These are phyloP conservation scores for Antidorcas marsupialis DNA, from an alignment of 2,113 vertebrate genomes.

Conservation along the genomic window DNA sequence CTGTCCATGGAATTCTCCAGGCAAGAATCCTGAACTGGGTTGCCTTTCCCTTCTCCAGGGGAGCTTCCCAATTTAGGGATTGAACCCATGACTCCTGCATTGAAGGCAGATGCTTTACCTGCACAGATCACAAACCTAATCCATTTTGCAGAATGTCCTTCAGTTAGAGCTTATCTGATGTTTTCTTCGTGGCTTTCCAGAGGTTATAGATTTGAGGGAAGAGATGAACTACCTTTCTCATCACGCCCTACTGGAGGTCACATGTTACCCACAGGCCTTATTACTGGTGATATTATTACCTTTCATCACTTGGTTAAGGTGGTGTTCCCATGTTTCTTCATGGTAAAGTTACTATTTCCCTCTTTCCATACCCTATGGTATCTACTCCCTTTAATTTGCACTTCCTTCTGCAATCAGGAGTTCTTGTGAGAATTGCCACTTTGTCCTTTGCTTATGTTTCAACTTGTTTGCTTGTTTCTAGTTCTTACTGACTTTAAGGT, in stretches of 20 bases:
- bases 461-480: conserved; percentile 1
- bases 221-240: not conserved
- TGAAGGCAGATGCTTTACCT: not conserved
- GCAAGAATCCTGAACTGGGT: not conserved
- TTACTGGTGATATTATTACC: not conserved
- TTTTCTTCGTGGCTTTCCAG: not conserved
- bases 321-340: not conserved
- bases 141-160: not conserved
- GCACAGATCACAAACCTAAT: not conserved
- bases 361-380: not conserved
- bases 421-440: not conserved
- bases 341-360: not conserved
- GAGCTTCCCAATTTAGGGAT: not conserved
- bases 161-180: not conserved
- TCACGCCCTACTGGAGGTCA: not conserved
- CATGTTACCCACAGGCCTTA: not conserved
- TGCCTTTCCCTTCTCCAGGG: not conserved
- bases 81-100: not conserved
- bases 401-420: not conserved
- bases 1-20: not conserved
- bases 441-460: not conserved
- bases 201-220: not conserved
- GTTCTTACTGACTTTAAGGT: not conserved
- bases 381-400: not conserved
- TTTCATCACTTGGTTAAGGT: too few relatives aligned